Evolutionary conservation across 2,113 vertebrate genomes (phyloP).

Genomic region (Ailuropoda melanoleuca): DNA sequence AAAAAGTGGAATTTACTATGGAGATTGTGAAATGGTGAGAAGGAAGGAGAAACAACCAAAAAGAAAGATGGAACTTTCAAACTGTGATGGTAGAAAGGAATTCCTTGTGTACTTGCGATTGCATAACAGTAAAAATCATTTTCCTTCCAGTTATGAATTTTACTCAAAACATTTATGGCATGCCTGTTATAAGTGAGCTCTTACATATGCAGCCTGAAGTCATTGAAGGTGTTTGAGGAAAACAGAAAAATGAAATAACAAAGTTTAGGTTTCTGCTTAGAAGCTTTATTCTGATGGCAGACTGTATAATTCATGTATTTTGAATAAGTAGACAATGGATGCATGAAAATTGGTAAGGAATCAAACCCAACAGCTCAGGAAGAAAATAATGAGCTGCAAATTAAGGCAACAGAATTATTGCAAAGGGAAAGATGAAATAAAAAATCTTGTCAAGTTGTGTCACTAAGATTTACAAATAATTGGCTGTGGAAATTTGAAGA

Average conservation of each 20-base stretch:
- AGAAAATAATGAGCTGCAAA: constrained; percentile 22
- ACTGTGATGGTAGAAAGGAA: not conserved
- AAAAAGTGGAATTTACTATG: not conserved
- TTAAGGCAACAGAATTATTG: not conserved
- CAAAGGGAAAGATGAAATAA: constrained; percentile 22
- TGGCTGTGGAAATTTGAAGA: not conserved
- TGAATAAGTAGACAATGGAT: not conserved
- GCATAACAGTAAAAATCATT: not conserved
- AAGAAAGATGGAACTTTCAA: not conserved
- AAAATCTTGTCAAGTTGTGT: constrained; percentile 13
- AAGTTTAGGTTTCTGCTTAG: not conserved
- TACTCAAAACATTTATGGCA: not conserved
- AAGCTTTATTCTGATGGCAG: not conserved
- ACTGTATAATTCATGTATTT: not conserved
- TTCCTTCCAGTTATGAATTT: not conserved
- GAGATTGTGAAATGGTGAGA: not conserved
- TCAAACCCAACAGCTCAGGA: not conserved
- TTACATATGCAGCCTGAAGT: not conserved
- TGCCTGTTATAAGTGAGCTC: not conserved
- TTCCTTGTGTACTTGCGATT: not conserved
- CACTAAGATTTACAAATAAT: constrained; percentile 42
- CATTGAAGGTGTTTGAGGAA: not conserved
- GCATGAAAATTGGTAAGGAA: not conserved
- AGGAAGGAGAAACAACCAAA: not conserved
- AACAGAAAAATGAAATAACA: not conserved